A percentile compares a stretch with the other conserved stretches of the same genome.
These are phyloP conservation scores for Spinus pinus DNA, from an alignment of 2,797 vertebrate genomes.

Conservation along the genomic window DNA sequence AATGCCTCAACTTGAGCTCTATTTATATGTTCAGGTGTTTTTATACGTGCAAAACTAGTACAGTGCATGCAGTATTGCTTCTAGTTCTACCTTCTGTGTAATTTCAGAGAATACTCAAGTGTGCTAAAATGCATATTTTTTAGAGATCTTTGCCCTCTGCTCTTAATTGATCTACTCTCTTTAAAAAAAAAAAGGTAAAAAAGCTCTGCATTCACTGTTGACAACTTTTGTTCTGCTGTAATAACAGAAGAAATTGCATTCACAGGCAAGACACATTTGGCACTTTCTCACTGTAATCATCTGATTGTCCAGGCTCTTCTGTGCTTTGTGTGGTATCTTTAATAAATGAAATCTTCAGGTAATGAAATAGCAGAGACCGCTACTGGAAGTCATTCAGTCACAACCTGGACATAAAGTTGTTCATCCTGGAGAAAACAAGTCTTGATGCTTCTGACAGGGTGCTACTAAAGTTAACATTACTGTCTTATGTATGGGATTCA, in stretches of 20 bases:
- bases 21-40: neutral
- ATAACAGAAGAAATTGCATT: neutral
- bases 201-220: neutral
- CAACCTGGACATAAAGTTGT: neutral
- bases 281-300: neutral
- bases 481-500: neutral
- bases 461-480: neutral
- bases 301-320: neutral
- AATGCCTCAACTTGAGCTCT: neutral
- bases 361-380: neutral
- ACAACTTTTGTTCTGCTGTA: neutral
- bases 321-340: neutral
- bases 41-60: neutral
- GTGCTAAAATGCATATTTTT: neutral
- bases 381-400: neutral
- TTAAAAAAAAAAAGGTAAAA: neutral
- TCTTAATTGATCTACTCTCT: neutral
- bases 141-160: neutral
- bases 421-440: neutral
- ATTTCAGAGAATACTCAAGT: neutral
- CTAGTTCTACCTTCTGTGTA: neutral
- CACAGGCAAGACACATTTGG: neutral
- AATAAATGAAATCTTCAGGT: neutral
- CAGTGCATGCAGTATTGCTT: neutral
- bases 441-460: neutral